Percentiles rank a stretch among this genome's conserved stretches.
Evolutionary conservation across 2,888 invertebrate species (phyloP).

Genomic region (Metacarcinus magister): DNA sequence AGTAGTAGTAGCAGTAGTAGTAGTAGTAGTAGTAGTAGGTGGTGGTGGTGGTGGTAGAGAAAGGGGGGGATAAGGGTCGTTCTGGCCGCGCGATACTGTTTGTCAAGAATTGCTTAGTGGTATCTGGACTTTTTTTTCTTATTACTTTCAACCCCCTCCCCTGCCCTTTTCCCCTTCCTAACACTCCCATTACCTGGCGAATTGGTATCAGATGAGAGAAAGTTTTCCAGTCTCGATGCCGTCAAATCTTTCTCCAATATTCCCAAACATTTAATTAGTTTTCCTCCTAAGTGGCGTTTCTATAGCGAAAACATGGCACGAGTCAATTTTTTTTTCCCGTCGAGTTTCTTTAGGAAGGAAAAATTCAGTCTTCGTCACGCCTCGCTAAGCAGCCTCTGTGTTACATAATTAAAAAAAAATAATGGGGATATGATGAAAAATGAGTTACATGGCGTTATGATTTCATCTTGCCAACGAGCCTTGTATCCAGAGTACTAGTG

Average conservation of each 20-base stretch:
- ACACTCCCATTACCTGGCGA: background rate
- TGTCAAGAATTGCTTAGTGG: no score
- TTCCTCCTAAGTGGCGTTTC: background rate
- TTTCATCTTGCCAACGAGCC: no score
- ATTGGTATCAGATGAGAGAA: background rate
- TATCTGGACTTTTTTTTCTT: no score
- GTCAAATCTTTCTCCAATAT: background rate
- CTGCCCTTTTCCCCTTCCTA: background rate
- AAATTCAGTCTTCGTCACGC: background rate
- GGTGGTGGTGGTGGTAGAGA: no score
- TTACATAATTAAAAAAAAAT: background rate
- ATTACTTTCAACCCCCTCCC: background rate
- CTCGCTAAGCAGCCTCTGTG: background rate
- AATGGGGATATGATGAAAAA: background rate
- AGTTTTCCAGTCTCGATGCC: background rate
- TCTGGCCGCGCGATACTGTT: no score
- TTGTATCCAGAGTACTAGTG: no score
- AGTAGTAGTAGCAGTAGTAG: no score
- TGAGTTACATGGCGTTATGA: no score
- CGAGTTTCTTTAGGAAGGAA: background rate
- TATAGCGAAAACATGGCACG: background rate
- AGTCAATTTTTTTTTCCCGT: background rate
- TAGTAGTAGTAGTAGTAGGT: no score
- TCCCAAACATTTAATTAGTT: background rate
- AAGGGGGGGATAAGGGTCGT: no score